Evolutionary conservation across 2,113 vertebrate species (phyloP).

Genomic region (Ploceus nigricollis): DNA sequence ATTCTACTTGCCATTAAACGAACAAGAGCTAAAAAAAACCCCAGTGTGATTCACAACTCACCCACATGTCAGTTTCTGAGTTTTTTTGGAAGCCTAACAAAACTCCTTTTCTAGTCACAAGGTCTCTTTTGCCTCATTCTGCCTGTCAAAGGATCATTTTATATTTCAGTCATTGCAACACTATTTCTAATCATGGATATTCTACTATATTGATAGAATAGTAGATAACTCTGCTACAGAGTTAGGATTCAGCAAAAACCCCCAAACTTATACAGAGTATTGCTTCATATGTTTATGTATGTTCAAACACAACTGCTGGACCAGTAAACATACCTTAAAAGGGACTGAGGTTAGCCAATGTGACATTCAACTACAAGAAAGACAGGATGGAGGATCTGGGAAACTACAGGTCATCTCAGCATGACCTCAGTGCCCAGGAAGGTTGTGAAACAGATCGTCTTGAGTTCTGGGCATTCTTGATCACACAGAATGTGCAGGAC

Average conservation of each 20-base stretch:
- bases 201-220: not conserved
- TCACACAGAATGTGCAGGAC: not conserved
- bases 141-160: not conserved
- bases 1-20: not conserved
- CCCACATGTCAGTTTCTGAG: constrained; percentile 4
- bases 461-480: not conserved
- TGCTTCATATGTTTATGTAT: not conserved
- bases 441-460: not conserved
- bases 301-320: not conserved
- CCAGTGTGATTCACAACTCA: constrained; percentile 31
- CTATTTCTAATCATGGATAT: not conserved
- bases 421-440: not conserved
- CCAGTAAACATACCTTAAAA: not conserved
- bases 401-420: not conserved
- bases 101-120: constrained; percentile 4
- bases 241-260: not conserved
- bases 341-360: not conserved
- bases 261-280: not conserved
- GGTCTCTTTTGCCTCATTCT: not conserved
- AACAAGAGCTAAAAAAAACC: not conserved
- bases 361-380: not conserved
- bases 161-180: not conserved
- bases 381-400: not conserved
- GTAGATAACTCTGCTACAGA: not conserved
- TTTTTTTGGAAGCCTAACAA: constrained; percentile 4